Evolutionary conservation across 2,113 vertebrate genomes (phyloP).

Genomic region (Arothron firmamentum): DNA sequence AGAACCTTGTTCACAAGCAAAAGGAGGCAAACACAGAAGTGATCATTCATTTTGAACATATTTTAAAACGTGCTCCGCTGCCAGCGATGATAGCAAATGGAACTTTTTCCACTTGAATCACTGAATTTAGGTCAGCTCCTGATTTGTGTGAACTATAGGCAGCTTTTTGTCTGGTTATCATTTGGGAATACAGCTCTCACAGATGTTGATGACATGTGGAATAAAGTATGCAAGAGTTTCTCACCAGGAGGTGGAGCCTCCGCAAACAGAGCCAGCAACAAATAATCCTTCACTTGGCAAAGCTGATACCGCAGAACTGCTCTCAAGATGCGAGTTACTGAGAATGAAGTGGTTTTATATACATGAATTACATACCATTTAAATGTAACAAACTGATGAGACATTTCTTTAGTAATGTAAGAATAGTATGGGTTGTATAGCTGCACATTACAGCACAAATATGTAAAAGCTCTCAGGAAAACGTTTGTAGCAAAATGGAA

Average conservation of each 20-base stretch:
- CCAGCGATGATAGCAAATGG: neutral
- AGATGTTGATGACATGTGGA: constrained; percentile 64
- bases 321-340: neutral
- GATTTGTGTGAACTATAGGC: neutral
- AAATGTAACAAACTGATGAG: no score
- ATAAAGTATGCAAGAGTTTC: constrained; percentile 56
- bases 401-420: no score
- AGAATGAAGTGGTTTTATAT: no score
- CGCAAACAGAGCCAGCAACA: constrained; percentile 32
- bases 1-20: neutral
- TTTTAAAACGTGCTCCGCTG: neutral
- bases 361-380: no score
- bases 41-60: neutral
- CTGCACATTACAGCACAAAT: no score
- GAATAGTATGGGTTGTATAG: no score
- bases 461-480: no score
- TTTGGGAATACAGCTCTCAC: constrained; percentile 29
- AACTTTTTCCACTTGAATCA: neutral
- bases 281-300: neutral
- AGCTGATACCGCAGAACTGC: neutral
- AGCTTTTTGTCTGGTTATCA: neutral
- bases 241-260: constrained; percentile 24
- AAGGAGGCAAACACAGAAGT: neutral
- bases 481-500: no score
- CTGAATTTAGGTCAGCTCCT: constrained; percentile 20